Evolutionary conservation across 1,140 invertebrate species (phyloP).

Genomic region (Heliconius melpomene): DNA sequence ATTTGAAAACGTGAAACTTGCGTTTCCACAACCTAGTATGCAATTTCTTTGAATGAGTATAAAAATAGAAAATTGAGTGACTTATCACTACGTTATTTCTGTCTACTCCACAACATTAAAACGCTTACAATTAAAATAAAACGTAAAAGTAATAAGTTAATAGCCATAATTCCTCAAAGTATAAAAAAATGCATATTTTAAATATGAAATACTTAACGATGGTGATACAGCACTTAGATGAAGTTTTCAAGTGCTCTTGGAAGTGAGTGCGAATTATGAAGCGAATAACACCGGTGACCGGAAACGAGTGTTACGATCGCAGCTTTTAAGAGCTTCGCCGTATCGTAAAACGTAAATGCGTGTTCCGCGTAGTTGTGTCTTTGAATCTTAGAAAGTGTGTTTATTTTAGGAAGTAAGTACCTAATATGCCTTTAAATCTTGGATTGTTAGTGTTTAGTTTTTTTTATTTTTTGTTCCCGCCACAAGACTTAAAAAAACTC

Average conservation of each 20-base stretch:
- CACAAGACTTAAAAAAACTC: no score
- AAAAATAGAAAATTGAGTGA: background rate
- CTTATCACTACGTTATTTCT: background rate
- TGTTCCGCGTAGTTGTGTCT: background rate
- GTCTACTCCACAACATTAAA: background rate
- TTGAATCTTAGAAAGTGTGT: background rate
- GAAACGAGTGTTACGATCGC: conserved; percentile 6
- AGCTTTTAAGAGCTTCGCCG: conserved; percentile 2
- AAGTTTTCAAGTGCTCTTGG: conserved; percentile 11
- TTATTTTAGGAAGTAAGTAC: background rate
- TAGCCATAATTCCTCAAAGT: background rate
- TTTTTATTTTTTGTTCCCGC: no score
- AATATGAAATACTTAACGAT: background rate
- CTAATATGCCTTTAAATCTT: background rate
- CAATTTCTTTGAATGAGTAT: no score
- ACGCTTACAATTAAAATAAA: no score
- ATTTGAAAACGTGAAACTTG: no score
- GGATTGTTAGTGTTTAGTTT: background rate
- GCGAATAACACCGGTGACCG: conserved; percentile 4
- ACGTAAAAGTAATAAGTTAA: no score
- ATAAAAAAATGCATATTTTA: background rate
- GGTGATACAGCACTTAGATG: conserved; percentile 8
- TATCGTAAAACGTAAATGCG: background rate
- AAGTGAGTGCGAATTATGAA: background rate
- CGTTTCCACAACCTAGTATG: no score